Evolutionary conservation across 2,888 invertebrate genomes (phyloP).

Genomic region (Matsumyia berberina): DNA sequence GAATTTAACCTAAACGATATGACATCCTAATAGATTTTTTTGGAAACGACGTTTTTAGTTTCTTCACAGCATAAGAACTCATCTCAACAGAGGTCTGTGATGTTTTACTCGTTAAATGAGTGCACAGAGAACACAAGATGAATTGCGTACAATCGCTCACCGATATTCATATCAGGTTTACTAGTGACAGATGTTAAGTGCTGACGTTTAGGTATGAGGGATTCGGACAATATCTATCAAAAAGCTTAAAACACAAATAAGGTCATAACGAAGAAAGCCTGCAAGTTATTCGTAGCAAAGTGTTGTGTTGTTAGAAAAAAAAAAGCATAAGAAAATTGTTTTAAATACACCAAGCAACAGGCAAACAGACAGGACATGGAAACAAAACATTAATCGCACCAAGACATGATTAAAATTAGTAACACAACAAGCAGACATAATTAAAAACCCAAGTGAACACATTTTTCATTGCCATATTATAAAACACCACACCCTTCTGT

Average conservation of each 20-base stretch:
- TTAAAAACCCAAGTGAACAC: constrained; percentile 14
- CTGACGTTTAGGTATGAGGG: background rate
- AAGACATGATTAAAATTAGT: constrained; percentile 6
- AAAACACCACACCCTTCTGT: constrained; percentile 83
- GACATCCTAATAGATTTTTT: too few relatives aligned
- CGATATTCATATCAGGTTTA: background rate
- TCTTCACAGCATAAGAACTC: background rate
- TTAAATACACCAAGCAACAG: constrained; percentile 15
- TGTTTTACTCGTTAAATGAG: constrained; percentile 25
- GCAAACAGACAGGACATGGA: constrained; percentile 5
- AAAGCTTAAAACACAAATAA: background rate
- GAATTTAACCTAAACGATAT: too few relatives aligned
- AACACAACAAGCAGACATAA: constrained; percentile 9
- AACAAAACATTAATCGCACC: background rate
- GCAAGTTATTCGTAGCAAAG: background rate
- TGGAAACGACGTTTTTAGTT: background rate
- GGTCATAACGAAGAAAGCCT: background rate
- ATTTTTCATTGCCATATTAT: constrained; percentile 19
- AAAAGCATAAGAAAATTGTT: background rate
- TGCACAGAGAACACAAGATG: constrained; percentile 20
- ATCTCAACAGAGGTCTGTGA: constrained; percentile 39
- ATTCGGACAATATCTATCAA: background rate
- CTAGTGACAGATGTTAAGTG: background rate
- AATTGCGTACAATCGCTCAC: background rate
- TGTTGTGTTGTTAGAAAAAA: background rate